Evolutionary conservation across 2,113 vertebrate genomes (phyloP).

Genomic region (Podarcis raffonei): DNA sequence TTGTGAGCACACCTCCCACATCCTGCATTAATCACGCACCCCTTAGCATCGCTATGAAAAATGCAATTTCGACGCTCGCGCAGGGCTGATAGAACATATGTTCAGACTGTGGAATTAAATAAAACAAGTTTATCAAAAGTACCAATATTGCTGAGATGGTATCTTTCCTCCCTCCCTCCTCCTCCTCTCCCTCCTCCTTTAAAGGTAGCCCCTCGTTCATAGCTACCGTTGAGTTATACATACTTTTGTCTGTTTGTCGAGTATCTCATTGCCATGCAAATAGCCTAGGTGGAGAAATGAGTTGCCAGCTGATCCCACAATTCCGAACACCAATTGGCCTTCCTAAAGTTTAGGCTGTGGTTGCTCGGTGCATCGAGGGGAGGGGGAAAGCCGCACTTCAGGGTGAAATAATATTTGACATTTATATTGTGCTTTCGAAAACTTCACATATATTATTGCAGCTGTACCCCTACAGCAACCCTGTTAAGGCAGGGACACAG

Average conservation of each 20-base stretch:
- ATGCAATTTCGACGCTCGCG: slow-evolving; percentile 67
- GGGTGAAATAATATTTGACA: not conserved
- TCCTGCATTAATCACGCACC: slow-evolving; percentile 47
- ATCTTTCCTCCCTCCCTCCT: slow-evolving; percentile 5
- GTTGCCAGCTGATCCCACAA: not conserved
- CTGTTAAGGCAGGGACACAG: no score
- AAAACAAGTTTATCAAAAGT: slow-evolving; percentile 59
- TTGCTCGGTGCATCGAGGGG: not conserved
- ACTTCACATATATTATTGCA: not conserved
- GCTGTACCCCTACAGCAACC: not conserved
- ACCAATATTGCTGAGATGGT: slow-evolving; percentile 38
- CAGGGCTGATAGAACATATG: slow-evolving; percentile 51
- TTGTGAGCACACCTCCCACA: slow-evolving; percentile 68
- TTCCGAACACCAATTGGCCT: rapidly evolving
- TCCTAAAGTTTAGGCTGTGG: not conserved
- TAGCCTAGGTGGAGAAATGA: not conserved
- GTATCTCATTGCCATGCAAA: not conserved
- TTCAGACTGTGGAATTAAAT: slow-evolving; percentile 60
- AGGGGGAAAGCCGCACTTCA: no score
- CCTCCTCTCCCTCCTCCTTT: slow-evolving; percentile 8
- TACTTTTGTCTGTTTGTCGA: slow-evolving; percentile 3
- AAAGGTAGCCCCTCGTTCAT: slow-evolving; percentile 28
- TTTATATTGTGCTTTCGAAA: not conserved
- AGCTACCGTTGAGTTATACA: not conserved
- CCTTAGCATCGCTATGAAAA: slow-evolving; percentile 59